Evolutionary conservation across 2,888 invertebrate species (phyloP).

Genomic region (Phalera bucephala): DNA sequence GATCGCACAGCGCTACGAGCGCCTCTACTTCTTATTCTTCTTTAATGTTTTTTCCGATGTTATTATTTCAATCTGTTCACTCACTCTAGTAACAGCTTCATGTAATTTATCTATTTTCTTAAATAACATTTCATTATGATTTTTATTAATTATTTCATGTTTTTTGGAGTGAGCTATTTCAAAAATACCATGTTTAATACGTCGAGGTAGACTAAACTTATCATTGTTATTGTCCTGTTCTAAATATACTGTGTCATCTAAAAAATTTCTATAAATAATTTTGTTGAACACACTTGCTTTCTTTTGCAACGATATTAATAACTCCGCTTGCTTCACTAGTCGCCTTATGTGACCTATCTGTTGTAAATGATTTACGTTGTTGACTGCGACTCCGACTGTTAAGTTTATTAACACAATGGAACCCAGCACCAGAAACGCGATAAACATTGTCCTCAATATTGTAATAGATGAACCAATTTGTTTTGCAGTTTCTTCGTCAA

Average conservation of each 20-base stretch:
- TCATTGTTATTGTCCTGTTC: neutral
- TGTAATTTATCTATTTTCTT: neutral
- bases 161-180: neutral
- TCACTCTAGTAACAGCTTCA: no score
- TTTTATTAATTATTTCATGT: neutral
- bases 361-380: slow-evolving; percentile 55
- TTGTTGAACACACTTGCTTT: neutral
- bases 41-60: no score
- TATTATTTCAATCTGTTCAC: no score
- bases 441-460: slow-evolving; percentile 28
- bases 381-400: slow-evolving; percentile 61
- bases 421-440: slow-evolving; percentile 52
- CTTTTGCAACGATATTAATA: slow-evolving; percentile 39
- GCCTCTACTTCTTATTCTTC: no score
- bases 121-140: neutral
- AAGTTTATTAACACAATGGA: slow-evolving; percentile 61
- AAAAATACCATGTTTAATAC: neutral
- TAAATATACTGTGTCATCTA: neutral
- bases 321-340: slow-evolving; percentile 53
- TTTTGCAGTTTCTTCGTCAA: neutral
- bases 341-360: slow-evolving; percentile 53
- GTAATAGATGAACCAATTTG: neutral
- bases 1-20: no score
- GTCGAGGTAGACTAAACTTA: neutral
- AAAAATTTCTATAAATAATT: neutral